Evolutionary conservation across 2,797 vertebrate genomes (phyloP).

Genomic region (Margarornis squamiger): DNA sequence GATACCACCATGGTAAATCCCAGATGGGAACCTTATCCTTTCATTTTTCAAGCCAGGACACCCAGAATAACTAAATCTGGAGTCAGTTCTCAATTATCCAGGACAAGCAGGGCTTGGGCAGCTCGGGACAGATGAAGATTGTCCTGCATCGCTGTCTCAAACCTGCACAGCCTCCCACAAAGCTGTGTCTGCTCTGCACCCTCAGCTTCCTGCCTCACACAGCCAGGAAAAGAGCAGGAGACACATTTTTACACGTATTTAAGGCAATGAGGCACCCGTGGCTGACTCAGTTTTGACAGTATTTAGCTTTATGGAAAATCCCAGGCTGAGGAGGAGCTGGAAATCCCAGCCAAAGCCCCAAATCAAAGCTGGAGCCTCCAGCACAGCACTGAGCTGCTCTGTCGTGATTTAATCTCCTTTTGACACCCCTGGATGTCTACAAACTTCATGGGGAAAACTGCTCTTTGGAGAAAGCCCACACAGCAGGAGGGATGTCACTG

Average conservation of each 20-base stretch:
- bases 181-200: background rate
- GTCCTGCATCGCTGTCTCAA: background rate
- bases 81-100: background rate
- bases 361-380: background rate
- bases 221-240: background rate
- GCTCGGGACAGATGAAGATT: background rate
- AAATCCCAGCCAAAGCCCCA: background rate
- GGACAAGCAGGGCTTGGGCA: background rate
- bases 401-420: background rate
- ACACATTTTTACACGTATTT: background rate
- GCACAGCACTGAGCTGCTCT: background rate
- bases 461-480: background rate
- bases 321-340: background rate
- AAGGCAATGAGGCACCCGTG: background rate
- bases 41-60: background rate
- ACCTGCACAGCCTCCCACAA: background rate
- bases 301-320: background rate
- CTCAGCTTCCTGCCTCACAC: background rate
- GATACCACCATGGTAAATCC: background rate
- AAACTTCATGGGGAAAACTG: background rate
- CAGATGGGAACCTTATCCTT: background rate
- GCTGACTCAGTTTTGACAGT: background rate
- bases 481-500: accelerated
- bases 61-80: background rate
- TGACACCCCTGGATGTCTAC: background rate